Base-by-base conservation (phyloP, 2,113 vertebrate genomes). In the Perognathus longimembris region DNA sequence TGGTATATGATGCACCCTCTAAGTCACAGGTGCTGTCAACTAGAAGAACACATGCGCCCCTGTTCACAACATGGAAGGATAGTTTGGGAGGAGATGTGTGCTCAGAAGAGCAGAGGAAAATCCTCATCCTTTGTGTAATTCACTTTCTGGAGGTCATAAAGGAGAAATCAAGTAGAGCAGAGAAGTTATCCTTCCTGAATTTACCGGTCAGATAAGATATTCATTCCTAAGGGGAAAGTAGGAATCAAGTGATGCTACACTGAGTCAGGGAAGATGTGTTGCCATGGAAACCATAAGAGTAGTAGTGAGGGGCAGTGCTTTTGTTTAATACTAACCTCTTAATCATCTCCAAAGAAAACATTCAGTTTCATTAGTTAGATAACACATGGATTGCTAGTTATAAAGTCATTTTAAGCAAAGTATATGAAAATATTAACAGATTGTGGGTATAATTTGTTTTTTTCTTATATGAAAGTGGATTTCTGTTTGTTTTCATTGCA, bases 401-500 rank as follows among this genome's bases (percentile, higher is more conserved):
- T 73, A 50, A 67, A 89, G 28, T 11, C 54, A 59, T 71, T 84
- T 38, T 79, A 83, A 74, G 34, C 59, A 36, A 79, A 85, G 22
- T 40, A 8, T 8, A 2, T 73, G 42, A 61, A 77, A 34, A 32
- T 81, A 71, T 42, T 67, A 71, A 38, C 3, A 7, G 10, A 9
- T 38, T 94, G 12, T 67, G 4, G n/a, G 7, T 40, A 28, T 2
- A 4, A 30, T 40, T 74, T 20, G 5, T 59, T 57, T 70, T 57
- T 70, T 92, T 9, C 26, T 79, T 61, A 40, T 6, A 6, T 12
- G 34, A 32, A 79, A 38, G 36, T 79, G 1, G 28, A 67, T 66
- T 77, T 86, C 38, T 54, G 5, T 50, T 64, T 76, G 12, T 54
- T 93, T 74, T 71, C 7, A 59, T 64, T 59, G 15, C 4, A 32